phyloP scores from a whole-genome alignment of 2,113 vertebrate genomes.

The Sisor rabdophorus region DNA sequence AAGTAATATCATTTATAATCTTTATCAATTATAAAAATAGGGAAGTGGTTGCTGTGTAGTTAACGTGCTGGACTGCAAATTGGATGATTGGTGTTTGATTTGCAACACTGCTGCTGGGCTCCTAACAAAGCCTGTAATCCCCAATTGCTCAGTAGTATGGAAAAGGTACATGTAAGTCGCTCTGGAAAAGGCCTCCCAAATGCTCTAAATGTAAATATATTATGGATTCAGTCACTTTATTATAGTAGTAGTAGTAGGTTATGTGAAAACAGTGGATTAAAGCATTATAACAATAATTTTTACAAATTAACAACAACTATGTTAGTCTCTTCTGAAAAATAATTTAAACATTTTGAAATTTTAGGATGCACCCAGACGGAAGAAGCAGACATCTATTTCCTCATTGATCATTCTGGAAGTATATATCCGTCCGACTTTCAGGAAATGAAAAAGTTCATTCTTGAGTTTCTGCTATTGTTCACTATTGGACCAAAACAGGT shows the following conservation, averaged over 20 bases:
- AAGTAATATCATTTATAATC: neutral
- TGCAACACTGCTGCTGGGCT: too few relatives aligned
- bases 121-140: too few relatives aligned
- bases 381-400: slow-evolving; percentile 83
- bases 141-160: too few relatives aligned
- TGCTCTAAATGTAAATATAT: neutral
- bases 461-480: slow-evolving; percentile 66
- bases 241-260: too few relatives aligned
- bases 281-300: neutral
- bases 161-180: too few relatives aligned
- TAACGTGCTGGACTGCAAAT: too few relatives aligned
- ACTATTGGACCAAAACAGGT: slow-evolving; percentile 68
- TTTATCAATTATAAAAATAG: too few relatives aligned
- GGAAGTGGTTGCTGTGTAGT: too few relatives aligned
- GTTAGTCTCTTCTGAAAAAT: neutral
- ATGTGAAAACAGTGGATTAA: too few relatives aligned
- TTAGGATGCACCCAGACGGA: slow-evolving; percentile 73
- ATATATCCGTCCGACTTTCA: slow-evolving; percentile 65
- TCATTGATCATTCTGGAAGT: slow-evolving; percentile 79
- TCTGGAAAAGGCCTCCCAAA: too few relatives aligned
- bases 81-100: too few relatives aligned
- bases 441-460: slow-evolving; percentile 79
- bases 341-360: neutral
- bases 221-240: neutral
- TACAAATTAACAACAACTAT: neutral